Conservation (phyloP, 2,888 invertebrate genomes). For the Cryptus armator region DNA sequence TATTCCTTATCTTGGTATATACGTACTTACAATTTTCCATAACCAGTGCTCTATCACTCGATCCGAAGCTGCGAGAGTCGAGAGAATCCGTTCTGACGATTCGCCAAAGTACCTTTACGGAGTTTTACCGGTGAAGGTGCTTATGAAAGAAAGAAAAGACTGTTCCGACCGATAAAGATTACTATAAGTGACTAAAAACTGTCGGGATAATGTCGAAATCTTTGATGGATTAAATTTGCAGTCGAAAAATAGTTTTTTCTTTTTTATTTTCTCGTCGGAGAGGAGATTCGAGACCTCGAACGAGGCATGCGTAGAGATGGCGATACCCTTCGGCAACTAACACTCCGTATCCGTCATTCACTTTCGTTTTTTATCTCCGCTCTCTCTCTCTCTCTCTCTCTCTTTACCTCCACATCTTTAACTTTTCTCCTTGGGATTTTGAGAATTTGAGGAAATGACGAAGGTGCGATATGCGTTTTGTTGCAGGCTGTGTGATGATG, state of each 20-base stretch:
- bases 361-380: slow-evolving; percentile 22
- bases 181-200: not conserved
- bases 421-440: slow-evolving; percentile 61
- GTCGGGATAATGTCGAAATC: not conserved
- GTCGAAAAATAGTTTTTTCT: not conserved
- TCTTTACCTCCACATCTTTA: slow-evolving; percentile 36
- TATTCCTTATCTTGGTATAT: slow-evolving; percentile 42
- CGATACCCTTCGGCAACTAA: slow-evolving; percentile 63
- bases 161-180: not conserved
- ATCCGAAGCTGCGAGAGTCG: slow-evolving; percentile 43
- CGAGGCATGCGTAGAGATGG: slow-evolving; percentile 66
- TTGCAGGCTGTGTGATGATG: slow-evolving; percentile 85
- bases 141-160: not conserved
- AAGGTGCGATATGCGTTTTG: slow-evolving; percentile 77
- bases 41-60: not conserved
- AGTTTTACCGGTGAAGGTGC: too few relatives aligned
- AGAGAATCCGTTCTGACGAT: slow-evolving; percentile 46
- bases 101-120: not conserved
- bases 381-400: not conserved
- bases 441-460: slow-evolving; percentile 68
- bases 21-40: slow-evolving; percentile 14
- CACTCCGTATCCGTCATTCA: slow-evolving; percentile 40
- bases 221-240: not conserved
- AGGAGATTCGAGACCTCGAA: slow-evolving; percentile 44
- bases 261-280: not conserved